phyloP scores from a whole-genome alignment of 2,888 invertebrate genomes.

The Rhorus exstirpatorius region DNA sequence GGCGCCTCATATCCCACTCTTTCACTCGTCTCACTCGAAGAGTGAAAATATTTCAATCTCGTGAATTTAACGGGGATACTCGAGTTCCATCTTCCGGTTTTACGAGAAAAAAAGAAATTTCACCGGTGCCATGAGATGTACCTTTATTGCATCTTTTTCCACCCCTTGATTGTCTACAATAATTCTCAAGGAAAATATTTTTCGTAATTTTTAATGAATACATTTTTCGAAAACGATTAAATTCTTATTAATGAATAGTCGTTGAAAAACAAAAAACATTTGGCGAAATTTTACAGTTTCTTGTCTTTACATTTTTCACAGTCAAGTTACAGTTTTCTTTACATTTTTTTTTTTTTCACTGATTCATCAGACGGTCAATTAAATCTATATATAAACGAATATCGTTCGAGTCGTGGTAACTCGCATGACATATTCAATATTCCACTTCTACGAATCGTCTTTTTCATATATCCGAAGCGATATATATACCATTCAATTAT shows the following conservation, averaged over 20 bases:
- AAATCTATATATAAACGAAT: constrained; percentile 9
- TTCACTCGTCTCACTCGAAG: constrained; percentile 14
- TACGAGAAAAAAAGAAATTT: no score
- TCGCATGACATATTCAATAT: neutral
- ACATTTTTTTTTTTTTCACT: neutral
- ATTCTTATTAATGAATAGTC: no score
- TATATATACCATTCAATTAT: constrained; percentile 52
- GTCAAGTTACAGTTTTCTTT: no score
- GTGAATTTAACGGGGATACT: constrained; percentile 47
- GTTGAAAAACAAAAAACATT: no score
- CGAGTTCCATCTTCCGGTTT: constrained; percentile 5
- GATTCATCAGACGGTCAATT: constrained; percentile 35
- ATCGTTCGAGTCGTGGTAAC: neutral
- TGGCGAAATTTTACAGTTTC: no score
- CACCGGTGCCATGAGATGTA: no score
- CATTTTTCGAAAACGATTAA: no score
- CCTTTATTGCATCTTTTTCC: no score
- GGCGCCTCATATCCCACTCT: constrained; percentile 1
- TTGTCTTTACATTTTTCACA: no score
- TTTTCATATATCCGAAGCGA: neutral
- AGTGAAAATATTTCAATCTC: constrained; percentile 62
- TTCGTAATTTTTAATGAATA: no score
- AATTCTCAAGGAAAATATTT: no score
- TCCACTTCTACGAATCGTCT: neutral
- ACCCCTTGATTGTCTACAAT: no score